A percentile compares a stretch with the other conserved stretches of the same genome.
These are phyloP conservation scores for Clytia hemisphaerica DNA, from an alignment of 30 jellyfish, hydroid and myxozoan genomes.

Conservation along the genomic window DNA sequence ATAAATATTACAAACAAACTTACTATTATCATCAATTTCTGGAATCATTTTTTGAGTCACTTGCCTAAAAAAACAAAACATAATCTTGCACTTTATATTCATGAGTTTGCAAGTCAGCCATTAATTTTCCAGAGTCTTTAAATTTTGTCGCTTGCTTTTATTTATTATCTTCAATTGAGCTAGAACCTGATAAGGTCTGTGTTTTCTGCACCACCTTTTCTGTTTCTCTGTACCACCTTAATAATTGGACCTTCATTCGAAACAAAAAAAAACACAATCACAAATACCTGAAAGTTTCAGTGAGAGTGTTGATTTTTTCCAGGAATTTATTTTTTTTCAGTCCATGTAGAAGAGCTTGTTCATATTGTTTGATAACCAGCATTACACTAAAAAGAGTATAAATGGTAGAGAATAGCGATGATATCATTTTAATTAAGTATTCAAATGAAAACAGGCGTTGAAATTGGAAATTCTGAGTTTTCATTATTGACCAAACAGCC, in stretches of 20 bases:
- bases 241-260: too few species aligned
- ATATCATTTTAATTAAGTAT: background rate
- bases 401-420: background rate
- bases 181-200: too few species aligned
- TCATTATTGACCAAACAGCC: background rate
- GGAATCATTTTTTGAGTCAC: conserved; percentile 71
- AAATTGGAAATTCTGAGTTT: too few species aligned
- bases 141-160: too few species aligned
- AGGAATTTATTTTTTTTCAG: conserved; percentile 62
- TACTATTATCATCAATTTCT: conserved; percentile 52
- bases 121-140: too few species aligned
- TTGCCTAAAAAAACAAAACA: conserved; percentile 43
- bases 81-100: too few species aligned
- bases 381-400: conserved; percentile 45
- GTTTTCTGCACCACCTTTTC: too few species aligned
- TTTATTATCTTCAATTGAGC: too few species aligned
- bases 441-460: too few species aligned
- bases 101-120: too few species aligned
- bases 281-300: conserved; percentile 86
- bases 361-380: conserved; percentile 70
- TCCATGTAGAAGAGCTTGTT: conserved; percentile 83
- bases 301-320: conserved; percentile 69
- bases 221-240: too few species aligned
- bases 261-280: background rate
- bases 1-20: conserved; percentile 4